phyloP scores from a whole-genome alignment of 2,797 vertebrate species.

The Enteromius mattozi region DNA sequence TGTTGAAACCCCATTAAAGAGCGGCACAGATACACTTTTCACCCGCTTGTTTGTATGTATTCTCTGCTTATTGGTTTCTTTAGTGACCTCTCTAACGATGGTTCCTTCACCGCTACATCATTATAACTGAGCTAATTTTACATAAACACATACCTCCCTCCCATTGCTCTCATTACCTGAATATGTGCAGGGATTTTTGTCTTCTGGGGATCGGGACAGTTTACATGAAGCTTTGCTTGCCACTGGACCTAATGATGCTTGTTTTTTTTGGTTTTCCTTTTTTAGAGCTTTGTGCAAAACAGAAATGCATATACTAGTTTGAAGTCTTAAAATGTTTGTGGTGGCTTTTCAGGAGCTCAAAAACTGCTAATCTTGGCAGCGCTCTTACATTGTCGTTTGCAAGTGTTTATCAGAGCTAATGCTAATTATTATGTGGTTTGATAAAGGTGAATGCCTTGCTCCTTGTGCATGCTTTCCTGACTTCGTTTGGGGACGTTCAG shows the following conservation, averaged over 20 bases:
- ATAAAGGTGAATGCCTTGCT: neutral
- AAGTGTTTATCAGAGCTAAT: neutral
- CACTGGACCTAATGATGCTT: slow-evolving; percentile 39
- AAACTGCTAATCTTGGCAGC: neutral
- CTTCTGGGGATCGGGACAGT: slow-evolving; percentile 8
- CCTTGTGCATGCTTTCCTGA: neutral
- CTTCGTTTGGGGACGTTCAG: neutral
- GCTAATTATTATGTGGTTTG: neutral
- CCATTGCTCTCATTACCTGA: slow-evolving; percentile 44
- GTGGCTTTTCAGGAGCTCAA: neutral
- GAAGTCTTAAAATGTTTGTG: neutral
- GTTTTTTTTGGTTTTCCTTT: slow-evolving; percentile 10
- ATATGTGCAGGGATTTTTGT: slow-evolving; percentile 27
- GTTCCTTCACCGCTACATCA: slow-evolving; percentile 36
- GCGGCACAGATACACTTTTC: slow-evolving; percentile 13
- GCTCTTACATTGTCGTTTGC: neutral
- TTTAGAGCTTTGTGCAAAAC: neutral
- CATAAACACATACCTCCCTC: slow-evolving; percentile 32
- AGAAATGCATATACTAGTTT: neutral
- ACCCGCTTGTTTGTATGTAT: slow-evolving; percentile 32
- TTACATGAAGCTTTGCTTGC: neutral
- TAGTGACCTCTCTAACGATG: slow-evolving; percentile 36
- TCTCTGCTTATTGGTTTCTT: slow-evolving; percentile 30
- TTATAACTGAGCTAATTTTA: slow-evolving; percentile 31
- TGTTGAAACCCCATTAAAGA: slow-evolving; percentile 29